Conservation (phyloP, 2,113 vertebrate species). For the Hemichromis elongatus region DNA sequence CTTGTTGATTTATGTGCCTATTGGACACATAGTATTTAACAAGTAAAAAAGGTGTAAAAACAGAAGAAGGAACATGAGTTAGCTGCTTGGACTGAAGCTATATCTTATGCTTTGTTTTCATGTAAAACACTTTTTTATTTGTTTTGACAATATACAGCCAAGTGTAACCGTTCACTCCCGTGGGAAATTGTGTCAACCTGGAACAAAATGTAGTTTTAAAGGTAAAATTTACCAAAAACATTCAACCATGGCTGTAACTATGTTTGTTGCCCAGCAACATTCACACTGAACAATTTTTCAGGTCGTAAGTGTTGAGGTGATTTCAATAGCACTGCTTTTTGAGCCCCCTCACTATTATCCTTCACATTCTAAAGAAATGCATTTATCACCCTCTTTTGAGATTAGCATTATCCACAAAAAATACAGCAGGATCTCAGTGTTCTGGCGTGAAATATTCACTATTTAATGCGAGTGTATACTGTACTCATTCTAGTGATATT, state of each 20-base stretch:
- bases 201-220: background rate
- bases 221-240: conserved; percentile 4
- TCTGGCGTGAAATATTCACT: background rate
- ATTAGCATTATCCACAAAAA: background rate
- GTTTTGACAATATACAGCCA: background rate
- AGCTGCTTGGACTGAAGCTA: background rate
- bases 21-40: background rate
- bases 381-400: background rate
- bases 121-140: background rate
- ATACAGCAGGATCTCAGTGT: background rate
- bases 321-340: conserved; percentile 6
- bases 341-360: background rate
- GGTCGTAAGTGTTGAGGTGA: background rate
- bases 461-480: background rate
- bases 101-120: background rate
- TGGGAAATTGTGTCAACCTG: background rate
- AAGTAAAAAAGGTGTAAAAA: background rate
- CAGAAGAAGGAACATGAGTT: background rate
- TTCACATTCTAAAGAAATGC: background rate
- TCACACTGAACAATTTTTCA: background rate
- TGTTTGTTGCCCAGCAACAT: conserved; percentile 39
- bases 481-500: background rate
- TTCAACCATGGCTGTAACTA: background rate
- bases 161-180: background rate
- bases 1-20: conserved; percentile 20